phyloP scores from a whole-genome alignment of 2,888 invertebrate species.

The Ypsolopha sequella region DNA sequence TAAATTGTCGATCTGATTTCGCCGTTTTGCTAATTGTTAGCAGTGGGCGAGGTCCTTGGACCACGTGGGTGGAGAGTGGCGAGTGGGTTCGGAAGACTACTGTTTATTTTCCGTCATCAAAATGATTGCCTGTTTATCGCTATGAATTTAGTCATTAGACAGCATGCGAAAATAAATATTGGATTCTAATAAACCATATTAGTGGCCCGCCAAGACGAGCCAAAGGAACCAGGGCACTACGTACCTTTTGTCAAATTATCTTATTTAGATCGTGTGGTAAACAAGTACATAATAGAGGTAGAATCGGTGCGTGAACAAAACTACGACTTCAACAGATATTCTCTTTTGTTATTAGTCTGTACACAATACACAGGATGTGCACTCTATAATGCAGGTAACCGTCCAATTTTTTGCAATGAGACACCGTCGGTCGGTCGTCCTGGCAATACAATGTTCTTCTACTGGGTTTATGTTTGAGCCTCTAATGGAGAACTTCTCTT shows the following conservation, averaged over 20 bases:
- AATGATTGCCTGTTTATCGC: background rate
- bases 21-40: slow-evolving; percentile 1
- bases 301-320: no score
- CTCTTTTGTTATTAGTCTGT: slow-evolving; percentile 4
- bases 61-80: background rate
- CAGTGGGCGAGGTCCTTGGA: background rate
- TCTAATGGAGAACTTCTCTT: slow-evolving; percentile 5
- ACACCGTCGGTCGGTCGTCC: slow-evolving; percentile 12
- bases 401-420: slow-evolving; percentile 29
- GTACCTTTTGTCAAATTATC: no score
- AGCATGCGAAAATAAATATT: no score
- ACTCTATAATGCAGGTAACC: slow-evolving; percentile 27
- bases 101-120: background rate
- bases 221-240: no score
- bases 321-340: background rate
- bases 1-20: slow-evolving; percentile 1
- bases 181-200: no score
- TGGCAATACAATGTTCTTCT: slow-evolving; percentile 11
- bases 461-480: background rate
- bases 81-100: background rate
- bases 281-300: no score
- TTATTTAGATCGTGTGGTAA: no score
- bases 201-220: no score
- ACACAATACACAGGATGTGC: slow-evolving; percentile 38
- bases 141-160: no score